These are phyloP conservation scores for Drosophila mimica DNA, from an alignment of 2,888 invertebrate species.

Conservation along the genomic window DNA sequence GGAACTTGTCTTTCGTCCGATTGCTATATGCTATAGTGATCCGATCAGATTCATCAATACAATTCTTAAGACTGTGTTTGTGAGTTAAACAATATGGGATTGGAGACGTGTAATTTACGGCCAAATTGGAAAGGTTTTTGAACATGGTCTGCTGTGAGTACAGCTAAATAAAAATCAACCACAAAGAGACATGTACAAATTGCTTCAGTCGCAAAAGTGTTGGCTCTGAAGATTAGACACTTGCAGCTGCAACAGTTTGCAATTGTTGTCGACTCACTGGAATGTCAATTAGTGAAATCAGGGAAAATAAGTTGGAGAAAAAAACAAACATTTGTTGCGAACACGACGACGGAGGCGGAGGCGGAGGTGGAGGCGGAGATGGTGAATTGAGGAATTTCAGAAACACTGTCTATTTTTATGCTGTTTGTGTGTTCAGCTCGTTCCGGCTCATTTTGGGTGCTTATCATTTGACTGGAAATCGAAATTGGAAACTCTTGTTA, in stretches of 20 bases:
- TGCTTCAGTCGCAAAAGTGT: not conserved
- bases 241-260: slow-evolving; percentile 1
- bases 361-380: not conserved
- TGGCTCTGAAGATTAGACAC: not conserved
- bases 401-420: slow-evolving; percentile 23
- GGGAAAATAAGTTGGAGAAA: slow-evolving; percentile 18
- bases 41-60: not conserved
- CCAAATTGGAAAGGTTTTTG: too few relatives aligned
- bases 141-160: too few relatives aligned
- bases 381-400: slow-evolving; percentile 3
- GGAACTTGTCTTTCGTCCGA: not conserved
- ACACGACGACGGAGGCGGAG: too few relatives aligned
- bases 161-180: not conserved
- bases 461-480: slow-evolving; percentile 62
- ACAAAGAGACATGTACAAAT: not conserved
- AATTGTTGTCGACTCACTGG: slow-evolving; percentile 19
- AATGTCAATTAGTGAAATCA: slow-evolving; percentile 7
- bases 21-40: not conserved
- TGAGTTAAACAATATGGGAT: not conserved
- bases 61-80: too few relatives aligned
- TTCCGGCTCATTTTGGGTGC: slow-evolving; percentile 38
- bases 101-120: too few relatives aligned
- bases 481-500: slow-evolving; percentile 47
- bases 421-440: slow-evolving; percentile 19
- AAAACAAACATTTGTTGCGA: slow-evolving; percentile 23